Conservation (phyloP, 2,113 vertebrate genomes). For the Lontra canadensis region DNA sequence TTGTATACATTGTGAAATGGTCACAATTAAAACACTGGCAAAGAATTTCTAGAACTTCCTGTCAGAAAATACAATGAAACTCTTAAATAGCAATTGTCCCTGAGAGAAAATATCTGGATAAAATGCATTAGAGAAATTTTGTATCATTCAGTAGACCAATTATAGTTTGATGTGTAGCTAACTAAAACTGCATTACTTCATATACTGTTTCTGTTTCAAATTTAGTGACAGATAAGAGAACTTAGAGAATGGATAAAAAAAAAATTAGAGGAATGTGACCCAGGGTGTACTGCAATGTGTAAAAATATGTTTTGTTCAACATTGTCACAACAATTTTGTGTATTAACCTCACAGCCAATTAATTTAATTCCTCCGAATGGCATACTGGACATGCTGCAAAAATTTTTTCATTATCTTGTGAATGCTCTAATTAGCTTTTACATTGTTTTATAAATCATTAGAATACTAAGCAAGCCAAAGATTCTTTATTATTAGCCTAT, state of each 20-base stretch:
- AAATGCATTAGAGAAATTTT: slow-evolving; percentile 62
- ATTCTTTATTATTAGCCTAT: not conserved
- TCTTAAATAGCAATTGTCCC: slow-evolving; percentile 21
- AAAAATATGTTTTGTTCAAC: not conserved
- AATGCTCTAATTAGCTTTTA: not conserved
- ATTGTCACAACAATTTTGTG: not conserved
- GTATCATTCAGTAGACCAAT: not conserved
- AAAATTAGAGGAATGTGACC: not conserved
- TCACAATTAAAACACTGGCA: slow-evolving; percentile 50
- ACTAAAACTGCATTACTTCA: not conserved
- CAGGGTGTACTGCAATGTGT: not conserved
- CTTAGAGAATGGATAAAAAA: not conserved
- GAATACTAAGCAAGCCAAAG: not conserved
- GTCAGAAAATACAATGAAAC: slow-evolving; percentile 61
- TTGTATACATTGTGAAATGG: not conserved
- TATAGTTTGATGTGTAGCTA: not conserved
- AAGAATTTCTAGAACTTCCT: slow-evolving; percentile 59
- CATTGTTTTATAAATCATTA: not conserved
- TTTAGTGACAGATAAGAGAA: not conserved
- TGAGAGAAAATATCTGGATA: slow-evolving; percentile 57
- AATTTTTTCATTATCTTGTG: not conserved
- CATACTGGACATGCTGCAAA: not conserved
- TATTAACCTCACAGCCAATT: not conserved
- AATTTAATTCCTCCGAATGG: not conserved
- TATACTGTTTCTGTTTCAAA: slow-evolving; percentile 5